A percentile compares a stretch with the other conserved stretches of the same genome.
Conservation (phyloP, 1,140 invertebrate genomes). For the Tetramorium parvispinum region DNA sequence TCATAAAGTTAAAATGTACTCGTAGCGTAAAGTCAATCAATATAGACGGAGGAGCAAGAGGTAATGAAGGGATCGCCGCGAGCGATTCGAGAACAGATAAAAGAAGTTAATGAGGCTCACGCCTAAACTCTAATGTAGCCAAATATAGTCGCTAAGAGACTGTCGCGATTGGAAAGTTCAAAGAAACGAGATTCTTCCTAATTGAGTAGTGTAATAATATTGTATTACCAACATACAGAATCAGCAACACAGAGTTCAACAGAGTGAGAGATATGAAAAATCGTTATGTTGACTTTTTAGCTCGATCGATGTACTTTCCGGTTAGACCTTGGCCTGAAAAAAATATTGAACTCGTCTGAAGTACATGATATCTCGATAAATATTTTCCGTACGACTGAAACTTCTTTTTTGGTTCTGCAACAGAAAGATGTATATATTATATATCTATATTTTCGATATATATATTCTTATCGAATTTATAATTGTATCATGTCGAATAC, state of each 20-base stretch:
- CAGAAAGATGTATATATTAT: slow-evolving; percentile 8
- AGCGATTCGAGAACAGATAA: background rate
- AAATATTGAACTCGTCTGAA: background rate
- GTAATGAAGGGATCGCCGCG: background rate
- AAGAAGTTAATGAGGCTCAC: background rate
- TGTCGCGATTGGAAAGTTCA: slow-evolving; percentile 17
- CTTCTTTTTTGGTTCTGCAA: background rate
- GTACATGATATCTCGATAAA: slow-evolving; percentile 7
- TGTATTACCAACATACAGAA: background rate
- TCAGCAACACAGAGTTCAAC: background rate
- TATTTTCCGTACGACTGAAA: slow-evolving; percentile 2
- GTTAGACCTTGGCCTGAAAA: background rate
- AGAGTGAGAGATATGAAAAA: background rate
- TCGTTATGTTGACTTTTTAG: background rate
- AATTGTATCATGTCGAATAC: background rate
- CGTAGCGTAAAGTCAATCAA: slow-evolving; percentile 53
- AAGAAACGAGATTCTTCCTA: slow-evolving; percentile 27
- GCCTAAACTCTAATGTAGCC: background rate
- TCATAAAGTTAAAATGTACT: slow-evolving; percentile 53
- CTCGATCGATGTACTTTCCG: slow-evolving; percentile 31
- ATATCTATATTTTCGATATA: slow-evolving; percentile 32
- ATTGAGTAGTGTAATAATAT: background rate
- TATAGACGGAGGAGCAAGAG: background rate
- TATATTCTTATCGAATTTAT: too few relatives aligned
- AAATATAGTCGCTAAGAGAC: background rate